phyloP scores from a whole-genome alignment of 2,113 vertebrate genomes.

The Hemichromis elongatus region DNA sequence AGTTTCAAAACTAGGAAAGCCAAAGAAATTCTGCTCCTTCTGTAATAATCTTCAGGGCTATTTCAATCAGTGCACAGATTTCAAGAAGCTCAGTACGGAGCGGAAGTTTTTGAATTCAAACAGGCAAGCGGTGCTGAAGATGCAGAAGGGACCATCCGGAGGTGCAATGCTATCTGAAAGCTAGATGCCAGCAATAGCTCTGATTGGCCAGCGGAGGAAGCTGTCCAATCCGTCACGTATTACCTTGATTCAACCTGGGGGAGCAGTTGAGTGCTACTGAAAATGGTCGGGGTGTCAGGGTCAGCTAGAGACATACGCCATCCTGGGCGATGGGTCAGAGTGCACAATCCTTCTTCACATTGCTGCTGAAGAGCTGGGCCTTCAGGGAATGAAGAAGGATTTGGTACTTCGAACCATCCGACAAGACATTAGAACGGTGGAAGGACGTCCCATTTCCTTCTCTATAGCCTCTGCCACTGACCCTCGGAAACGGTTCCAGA shows the following conservation, averaged over 20 bases:
- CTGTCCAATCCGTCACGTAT: accelerated
- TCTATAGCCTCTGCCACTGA: neutral
- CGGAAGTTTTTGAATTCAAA: too few relatives aligned
- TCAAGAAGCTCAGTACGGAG: too few relatives aligned
- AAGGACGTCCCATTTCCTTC: neutral
- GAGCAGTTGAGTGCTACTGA: neutral
- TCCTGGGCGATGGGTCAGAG: neutral
- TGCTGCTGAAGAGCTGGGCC: neutral
- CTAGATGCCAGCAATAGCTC: neutral
- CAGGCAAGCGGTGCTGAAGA: too few relatives aligned
- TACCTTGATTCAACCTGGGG: neutral
- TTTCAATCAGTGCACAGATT: too few relatives aligned
- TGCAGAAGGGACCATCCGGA: neutral
- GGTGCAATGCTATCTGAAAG: neutral
- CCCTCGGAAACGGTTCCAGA: accelerated
- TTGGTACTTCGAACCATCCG: neutral
- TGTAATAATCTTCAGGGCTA: too few relatives aligned
- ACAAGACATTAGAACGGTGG: neutral
- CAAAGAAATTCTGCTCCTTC: too few relatives aligned
- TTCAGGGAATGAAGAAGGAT: neutral
- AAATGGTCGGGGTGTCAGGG: neutral
- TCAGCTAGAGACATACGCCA: neutral
- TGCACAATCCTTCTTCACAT: neutral
- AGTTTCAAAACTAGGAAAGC: too few relatives aligned
- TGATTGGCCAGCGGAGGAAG: neutral